Evolutionary conservation across 2,888 invertebrate genomes (phyloP), one percentile per base, ranked within the genome.

Genomic region (Eristalis tenax): DNA sequence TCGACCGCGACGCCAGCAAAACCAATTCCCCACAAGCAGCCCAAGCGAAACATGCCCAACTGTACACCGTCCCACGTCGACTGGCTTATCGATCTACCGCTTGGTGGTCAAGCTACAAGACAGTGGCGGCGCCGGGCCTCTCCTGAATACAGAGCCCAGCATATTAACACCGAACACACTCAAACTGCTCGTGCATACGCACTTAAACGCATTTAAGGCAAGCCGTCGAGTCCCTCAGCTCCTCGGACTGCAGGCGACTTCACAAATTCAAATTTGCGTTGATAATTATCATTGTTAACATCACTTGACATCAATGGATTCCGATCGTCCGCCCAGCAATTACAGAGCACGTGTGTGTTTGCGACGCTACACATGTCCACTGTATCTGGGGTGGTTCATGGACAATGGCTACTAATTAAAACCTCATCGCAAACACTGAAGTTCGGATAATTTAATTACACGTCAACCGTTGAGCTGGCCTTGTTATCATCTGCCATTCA

Each of bases 381-480:
- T 8, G 56, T 78, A 56, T 71, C 38, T 56, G 28, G 32, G 35
- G 13, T 35, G 61, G 28, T 61, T 50, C 61, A 73, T 23, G 80
- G 68, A 63, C 81, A 69, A 64, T 43, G 75, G 70, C 66, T 56
- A 75, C 86, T 86, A 86, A 83, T 86, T 86, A 86, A 86, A 83
- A 83, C 78, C 83, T 70, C 82, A 82, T 86, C 85, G 75, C 65
- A 11, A 43, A 32, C 64, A 57, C 23, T 81, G 73, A 40, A 74
- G 70, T 43, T 75, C 75, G 70, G 50, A 79, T 86, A 83, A 86
- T 86, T 86, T 78, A 86, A 86, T 86, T 86, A 86, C 75, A 71
- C 83, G 59, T 79, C 77, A 68, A 69, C 61, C 64, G 81, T 57
- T 74, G 18, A 11, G 50, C 65, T 32, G 32, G 50, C 80, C 77